Evolutionary conservation across 2,888 invertebrate genomes (phyloP).

Genomic region (Drosophila austrosaltans): DNA sequence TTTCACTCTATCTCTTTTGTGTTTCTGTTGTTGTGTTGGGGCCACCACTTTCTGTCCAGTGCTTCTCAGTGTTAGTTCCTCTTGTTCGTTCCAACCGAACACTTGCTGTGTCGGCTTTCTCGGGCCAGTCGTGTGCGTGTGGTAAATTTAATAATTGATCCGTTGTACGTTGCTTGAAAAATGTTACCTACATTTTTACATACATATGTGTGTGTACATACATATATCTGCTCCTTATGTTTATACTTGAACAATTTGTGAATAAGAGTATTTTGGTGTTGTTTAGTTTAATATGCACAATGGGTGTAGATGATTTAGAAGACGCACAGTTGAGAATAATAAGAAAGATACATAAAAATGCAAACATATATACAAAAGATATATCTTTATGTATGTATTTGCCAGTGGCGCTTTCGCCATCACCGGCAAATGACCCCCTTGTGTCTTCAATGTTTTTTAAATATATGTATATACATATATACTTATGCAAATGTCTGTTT

Average conservation of each 20-base stretch:
- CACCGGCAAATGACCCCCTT: constrained; percentile 14
- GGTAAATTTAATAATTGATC: constrained; percentile 17
- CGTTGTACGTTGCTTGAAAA: constrained; percentile 18
- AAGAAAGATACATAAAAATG: constrained; percentile 2
- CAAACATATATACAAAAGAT: constrained; percentile 13
- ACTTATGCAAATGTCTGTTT: constrained; percentile 1
- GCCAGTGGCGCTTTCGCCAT: constrained; percentile 15
- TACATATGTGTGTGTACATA: background rate
- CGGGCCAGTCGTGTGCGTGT: constrained; percentile 17
- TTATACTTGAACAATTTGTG: background rate
- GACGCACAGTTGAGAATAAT: background rate
- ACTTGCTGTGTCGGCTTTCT: constrained; percentile 15
- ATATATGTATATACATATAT: background rate
- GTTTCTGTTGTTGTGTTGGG: constrained; percentile 14
- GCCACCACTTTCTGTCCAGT: constrained; percentile 17
- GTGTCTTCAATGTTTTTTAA: background rate
- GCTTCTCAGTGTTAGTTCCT: constrained; percentile 19
- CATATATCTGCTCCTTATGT: background rate
- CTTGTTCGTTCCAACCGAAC: constrained; percentile 17
- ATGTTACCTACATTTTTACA: constrained; percentile 17
- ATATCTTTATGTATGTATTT: constrained; percentile 16
- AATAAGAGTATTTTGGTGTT: background rate
- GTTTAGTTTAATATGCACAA: background rate
- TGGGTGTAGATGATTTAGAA: background rate
- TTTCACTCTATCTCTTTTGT: constrained; percentile 12